A percentile compares a stretch with the other conserved stretches of the same genome.
Evolutionary conservation across 1,140 invertebrate species (phyloP).

Genomic region (Drosophila elegans): DNA sequence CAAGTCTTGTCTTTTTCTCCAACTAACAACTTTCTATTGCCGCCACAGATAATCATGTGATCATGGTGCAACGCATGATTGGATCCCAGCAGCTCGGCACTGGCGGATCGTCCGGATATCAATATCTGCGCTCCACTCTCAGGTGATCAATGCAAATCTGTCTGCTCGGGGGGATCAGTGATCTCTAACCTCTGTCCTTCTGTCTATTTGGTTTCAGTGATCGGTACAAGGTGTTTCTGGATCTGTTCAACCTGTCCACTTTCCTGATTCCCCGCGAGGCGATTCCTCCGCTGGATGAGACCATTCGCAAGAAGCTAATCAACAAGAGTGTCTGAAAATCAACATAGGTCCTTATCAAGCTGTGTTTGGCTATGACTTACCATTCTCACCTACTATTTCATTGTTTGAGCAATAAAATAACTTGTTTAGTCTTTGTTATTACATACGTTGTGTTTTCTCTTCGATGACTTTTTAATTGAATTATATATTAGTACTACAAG

Average conservation of each 20-base stretch:
- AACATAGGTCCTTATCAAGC: neutral
- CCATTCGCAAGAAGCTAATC: conserved; percentile 85
- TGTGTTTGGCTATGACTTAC: neutral
- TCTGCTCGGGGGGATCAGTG: neutral
- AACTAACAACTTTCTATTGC: conserved; percentile 20
- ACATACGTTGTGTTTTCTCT: neutral
- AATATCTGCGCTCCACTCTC: conserved; percentile 98
- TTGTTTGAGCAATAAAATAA: neutral
- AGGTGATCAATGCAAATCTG: conserved; percentile 88
- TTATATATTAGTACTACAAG: no score
- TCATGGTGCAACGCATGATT: conserved; percentile 99
- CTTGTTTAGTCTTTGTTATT: conserved; percentile 3
- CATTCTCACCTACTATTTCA: neutral
- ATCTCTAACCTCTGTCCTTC: conserved; percentile 20
- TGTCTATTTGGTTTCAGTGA: conserved; percentile 89
- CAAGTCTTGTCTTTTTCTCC: no score
- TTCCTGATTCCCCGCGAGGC: conserved; percentile 96
- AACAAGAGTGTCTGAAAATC: conserved; percentile 49
- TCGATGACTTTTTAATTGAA: no score
- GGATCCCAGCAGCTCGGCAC: conserved; percentile 98
- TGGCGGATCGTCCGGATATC: conserved; percentile 98
- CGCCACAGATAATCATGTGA: conserved; percentile 96
- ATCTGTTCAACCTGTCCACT: conserved; percentile 98
- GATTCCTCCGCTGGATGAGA: conserved; percentile 93
- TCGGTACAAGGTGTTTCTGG: conserved; percentile 99